Conservation (phyloP, 2,797 vertebrate genomes). For the Sardinella longiceps region DNA sequence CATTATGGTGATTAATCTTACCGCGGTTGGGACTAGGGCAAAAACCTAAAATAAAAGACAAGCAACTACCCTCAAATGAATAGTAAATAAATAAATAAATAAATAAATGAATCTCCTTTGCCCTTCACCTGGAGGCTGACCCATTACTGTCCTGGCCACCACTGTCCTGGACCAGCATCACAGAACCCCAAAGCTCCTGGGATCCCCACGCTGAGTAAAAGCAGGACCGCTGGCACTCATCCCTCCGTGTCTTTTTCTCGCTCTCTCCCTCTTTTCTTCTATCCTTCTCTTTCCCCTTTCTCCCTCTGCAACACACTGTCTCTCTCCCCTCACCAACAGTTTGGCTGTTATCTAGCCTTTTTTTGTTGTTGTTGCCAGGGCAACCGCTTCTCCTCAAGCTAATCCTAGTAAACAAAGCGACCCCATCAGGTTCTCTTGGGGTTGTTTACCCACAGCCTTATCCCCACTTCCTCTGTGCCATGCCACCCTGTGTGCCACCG, state of each 20-base stretch:
- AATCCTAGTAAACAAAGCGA: not conserved
- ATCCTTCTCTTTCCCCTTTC: constrained; percentile 52
- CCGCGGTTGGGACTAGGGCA: constrained; percentile 15
- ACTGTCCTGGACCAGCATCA: not conserved
- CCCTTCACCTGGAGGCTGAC: not conserved
- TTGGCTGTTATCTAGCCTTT: not conserved
- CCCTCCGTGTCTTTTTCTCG: constrained; percentile 47
- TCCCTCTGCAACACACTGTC: too few species aligned
- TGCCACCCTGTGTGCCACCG: not conserved
- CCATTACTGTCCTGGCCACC: not conserved
- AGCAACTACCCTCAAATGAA: not conserved
- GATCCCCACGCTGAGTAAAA: not conserved
- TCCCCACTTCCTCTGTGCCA: constrained; percentile 63
- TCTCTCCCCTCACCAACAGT: not conserved
- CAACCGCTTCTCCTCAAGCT: not conserved
- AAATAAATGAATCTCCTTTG: not conserved
- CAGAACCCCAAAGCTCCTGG: not conserved
- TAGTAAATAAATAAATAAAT: not conserved
- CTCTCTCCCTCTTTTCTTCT: constrained; percentile 8
- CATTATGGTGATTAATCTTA: constrained; percentile 29
- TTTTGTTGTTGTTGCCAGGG: not conserved
- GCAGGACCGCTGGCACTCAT: constrained; percentile 4
- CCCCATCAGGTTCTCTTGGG: constrained; percentile 38
- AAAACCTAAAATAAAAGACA: constrained; percentile 4
- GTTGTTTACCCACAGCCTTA: constrained; percentile 43